phyloP scores from a whole-genome alignment of 2,888 invertebrate species.

The Chrysodeixis includens region DNA sequence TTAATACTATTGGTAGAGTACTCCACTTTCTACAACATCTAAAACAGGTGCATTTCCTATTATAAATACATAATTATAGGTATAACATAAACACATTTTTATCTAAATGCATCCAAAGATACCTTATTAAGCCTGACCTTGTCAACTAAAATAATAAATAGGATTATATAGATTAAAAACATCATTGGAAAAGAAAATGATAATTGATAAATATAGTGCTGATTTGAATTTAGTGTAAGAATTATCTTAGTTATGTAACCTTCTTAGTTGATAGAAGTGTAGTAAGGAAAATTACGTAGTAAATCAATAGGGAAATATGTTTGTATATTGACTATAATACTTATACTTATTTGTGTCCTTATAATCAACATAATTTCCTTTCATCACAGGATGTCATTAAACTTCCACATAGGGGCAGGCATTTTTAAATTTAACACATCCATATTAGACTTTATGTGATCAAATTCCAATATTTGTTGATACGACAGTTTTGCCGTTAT shows the following conservation, averaged over 20 bases:
- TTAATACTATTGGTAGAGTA: background rate
- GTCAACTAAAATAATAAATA: background rate
- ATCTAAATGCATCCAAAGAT: background rate
- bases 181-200: background rate
- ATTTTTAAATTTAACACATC: background rate
- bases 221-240: background rate
- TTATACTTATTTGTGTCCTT: background rate
- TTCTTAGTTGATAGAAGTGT: background rate
- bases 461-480: background rate
- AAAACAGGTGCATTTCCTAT: background rate
- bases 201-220: background rate
- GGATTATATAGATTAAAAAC: background rate
- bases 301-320: background rate
- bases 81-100: background rate
- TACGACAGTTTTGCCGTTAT: background rate
- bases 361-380: too few species aligned
- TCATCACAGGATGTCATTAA: too few species aligned
- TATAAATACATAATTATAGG: too few species aligned
- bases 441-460: background rate
- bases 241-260: slow-evolving; percentile 1
- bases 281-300: background rate
- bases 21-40: background rate
- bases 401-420: too few species aligned
- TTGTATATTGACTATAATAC: background rate
- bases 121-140: background rate